Evolutionary conservation across 2,888 invertebrate genomes (phyloP), one percentile per base, ranked within the genome.

Genomic region (Lasioglossum malachurum): DNA sequence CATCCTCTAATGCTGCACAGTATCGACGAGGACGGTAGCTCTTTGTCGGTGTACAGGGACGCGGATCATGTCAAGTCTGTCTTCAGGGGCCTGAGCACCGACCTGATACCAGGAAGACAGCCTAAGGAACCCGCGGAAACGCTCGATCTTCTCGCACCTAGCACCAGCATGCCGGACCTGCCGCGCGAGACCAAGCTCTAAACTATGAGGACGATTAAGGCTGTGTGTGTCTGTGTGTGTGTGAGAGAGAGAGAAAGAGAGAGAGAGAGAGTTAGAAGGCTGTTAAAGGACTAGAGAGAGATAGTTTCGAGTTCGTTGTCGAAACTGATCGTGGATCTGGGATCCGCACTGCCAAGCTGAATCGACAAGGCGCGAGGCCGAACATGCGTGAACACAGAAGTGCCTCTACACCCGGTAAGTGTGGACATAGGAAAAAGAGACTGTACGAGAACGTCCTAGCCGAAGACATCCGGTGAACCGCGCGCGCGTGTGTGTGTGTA

Each of bases 81-180:
- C 90, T 96, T 96, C 95, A 96, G 96, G 94, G 96, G 96, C 76
- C 95, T 96, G 89, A 96, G 96, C 93, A 94, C 96, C 88, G 96
- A 96, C 95, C 95, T 96, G 87, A 94, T 96, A 90, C 94, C 95
- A 75, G 95, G 23, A 53, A n/a, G 95, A 71, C 93, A 93, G 69
- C 76, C 75, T 41, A 84, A 83, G 35, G 84, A 87, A 12, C 90
- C 86, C 3, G 88, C 92, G 31, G 95, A 95, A 77, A 90, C 89
- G 5, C 85, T 94, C 14, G 92, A 94, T 27, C 91, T 95, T n/a
- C 87, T 95, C 74, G 93, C 93, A 49, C 91, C 94, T 49, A 94
- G 94, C 75, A 91, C 90, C 81, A 95, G 95, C 84, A 86, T 95
- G 81, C 95, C 95, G 57, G 95, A 95, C 38, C 91, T 95, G 87